A percentile compares a stretch with the other conserved stretches of the same genome.
These are phyloP conservation scores for Dimorphilus gyrociliatus DNA, from an alignment of 2,888 invertebrate species.

Conservation along the genomic window DNA sequence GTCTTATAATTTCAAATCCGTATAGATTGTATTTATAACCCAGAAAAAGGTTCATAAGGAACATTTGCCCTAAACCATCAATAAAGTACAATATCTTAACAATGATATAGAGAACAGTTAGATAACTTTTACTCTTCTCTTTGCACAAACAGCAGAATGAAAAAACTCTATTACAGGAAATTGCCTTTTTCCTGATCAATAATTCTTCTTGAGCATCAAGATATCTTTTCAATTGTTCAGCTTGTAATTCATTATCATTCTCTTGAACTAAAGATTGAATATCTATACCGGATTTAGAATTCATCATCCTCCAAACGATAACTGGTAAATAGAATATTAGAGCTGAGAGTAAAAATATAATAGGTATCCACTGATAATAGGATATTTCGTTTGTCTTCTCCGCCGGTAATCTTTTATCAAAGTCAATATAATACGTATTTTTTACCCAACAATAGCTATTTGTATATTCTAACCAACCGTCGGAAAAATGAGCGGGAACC, in stretches of 20 bases:
- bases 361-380: constrained; percentile 37
- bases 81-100: constrained; percentile 35
- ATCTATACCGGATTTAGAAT: too few species aligned
- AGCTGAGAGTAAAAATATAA: constrained; percentile 39
- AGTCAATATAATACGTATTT: constrained; percentile 40
- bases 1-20: constrained; percentile 38
- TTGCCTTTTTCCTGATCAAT: too few species aligned
- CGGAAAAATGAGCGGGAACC: constrained; percentile 40
- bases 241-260: too few species aligned
- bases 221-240: too few species aligned
- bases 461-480: constrained; percentile 41
- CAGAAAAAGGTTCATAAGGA: constrained; percentile 38
- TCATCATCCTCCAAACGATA: constrained; percentile 39
- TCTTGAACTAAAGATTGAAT: too few species aligned
- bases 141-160: too few species aligned
- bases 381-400: constrained; percentile 35
- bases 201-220: too few species aligned
- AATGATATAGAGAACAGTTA: constrained; percentile 37
- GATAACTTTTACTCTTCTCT: constrained; percentile 35
- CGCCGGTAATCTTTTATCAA: constrained; percentile 34
- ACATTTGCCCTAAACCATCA: constrained; percentile 38
- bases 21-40: constrained; percentile 32
- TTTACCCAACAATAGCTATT: constrained; percentile 41
- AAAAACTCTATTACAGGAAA: too few species aligned
- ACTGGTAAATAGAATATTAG: constrained; percentile 39